Base-by-base conservation (phyloP, 2,797 vertebrate genomes). In the Aselliscus stoliczkanus region DNA sequence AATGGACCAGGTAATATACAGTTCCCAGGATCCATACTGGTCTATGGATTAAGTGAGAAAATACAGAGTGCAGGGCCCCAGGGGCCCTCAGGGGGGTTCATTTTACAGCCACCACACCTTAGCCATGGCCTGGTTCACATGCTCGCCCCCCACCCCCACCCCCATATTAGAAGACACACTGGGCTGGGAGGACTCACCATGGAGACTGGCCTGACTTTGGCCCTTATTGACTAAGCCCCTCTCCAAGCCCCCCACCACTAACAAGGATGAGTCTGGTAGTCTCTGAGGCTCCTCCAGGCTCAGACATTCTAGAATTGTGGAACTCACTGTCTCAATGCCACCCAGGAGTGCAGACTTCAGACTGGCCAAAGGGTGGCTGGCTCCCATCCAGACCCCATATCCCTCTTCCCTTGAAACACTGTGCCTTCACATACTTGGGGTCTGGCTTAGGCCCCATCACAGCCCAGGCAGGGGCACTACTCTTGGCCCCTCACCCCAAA, bases 61-160 rank as follows among this genome's bases (percentile, higher is more conserved):
- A 27, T 0, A 18, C 20, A 37, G 29, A 50, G 20, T 23, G 13
- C n/a, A 50, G 47, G 67, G 58, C 79, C 76, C 37, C 44, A 20
- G 14, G 23, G n/a, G 6, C 10, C 64, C 39, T 67, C 12, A 0
- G 52, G 7, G 5, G 34, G 70, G 18, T 52, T 37, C 23, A 0
- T 50, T n/a, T 52, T 62, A 37, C 34, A 15, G 50, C 72, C 4
- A 5, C 25, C 60, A 29, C 8, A 1, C 15, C 50, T 60, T 34
- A 1, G n/a, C 34, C 52, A n/a, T 5, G 9, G 44, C 56, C 81
- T 42, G 64, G 4, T 39, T 25, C 29, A 0, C 2, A 18, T 70
- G 56, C 47, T 25, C 7, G 6, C 17, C 5, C 5, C 69, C 8
- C 25, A 21, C 5, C 5, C 69, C 8, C 25, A 11, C 23, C 2